Evolutionary conservation across 2,888 invertebrate species (phyloP), one percentile per base, ranked within the genome.

Genomic region (Chymomyza procnemis): DNA sequence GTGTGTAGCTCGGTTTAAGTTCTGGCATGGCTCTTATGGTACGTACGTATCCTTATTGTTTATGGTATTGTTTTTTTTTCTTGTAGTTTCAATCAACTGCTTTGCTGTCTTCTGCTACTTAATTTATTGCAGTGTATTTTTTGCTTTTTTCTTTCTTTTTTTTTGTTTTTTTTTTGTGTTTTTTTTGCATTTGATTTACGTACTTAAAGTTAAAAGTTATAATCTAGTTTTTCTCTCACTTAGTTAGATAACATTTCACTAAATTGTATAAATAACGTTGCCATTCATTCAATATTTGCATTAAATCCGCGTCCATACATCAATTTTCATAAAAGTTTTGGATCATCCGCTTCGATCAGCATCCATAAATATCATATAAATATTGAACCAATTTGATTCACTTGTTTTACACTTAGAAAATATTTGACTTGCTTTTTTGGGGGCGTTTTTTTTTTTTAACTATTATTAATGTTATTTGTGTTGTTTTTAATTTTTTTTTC

Each of bases 201-300:
- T 61, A 9, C 34, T 61, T 52, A 61, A 16, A 34, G 14, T 30
- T 19, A 46, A 30, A 30, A 61, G 47, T 50, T 61, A n/a, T 61
- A 61, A 61, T 4, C 34, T 61, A 61, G 26, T 21, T 41, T n/a
- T n/a, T n/a, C n/a, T n/a, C 34, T 41, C 46, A 34, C 46, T 58
- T 14, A 14, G 16, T 4, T 41, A n/a, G n/a, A 16, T 58, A 16
- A 18, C 18, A 18, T 50, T 50, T 18, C 48, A 18, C 16, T 16
- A 50, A n/a, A 50, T 50, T 50, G 18, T 73, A 55, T 75, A 50
- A 67, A 78, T 76, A 76, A 78, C 79, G 76, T 72, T 76, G 76
- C 47, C 62, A 60, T 54, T 54, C 21, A 64, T 72, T 76, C 68
- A 30, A 63, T 72, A 67, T 75, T 67, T 12, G 12, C 18, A 54